Percentiles rank a stretch among this genome's conserved stretches.
phyloP scores from a whole-genome alignment of 2,113 vertebrate species.

The Cyprinodon brontotheroides region DNA sequence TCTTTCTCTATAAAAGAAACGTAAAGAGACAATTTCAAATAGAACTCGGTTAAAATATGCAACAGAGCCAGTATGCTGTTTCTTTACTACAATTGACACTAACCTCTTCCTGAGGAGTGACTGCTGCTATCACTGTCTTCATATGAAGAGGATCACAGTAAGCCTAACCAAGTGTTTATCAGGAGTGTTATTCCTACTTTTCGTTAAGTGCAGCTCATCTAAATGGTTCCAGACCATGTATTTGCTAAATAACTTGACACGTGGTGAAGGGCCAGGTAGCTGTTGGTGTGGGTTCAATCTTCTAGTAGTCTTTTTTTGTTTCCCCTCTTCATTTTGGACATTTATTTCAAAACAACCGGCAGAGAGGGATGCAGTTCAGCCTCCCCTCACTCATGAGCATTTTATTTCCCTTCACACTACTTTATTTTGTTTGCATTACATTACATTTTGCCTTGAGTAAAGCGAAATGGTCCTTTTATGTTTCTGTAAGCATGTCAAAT shows the following conservation, averaged over 20 bases:
- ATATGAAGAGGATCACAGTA: conserved; percentile 32
- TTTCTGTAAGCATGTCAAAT: conserved; percentile 31
- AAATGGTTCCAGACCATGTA: conserved; percentile 27
- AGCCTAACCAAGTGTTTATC: conserved; percentile 57
- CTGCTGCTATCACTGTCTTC: conserved; percentile 33
- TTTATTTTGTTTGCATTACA: background rate
- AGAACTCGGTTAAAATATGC: background rate
- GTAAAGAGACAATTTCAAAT: background rate
- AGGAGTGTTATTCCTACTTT: conserved; percentile 43
- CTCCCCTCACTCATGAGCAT: conserved; percentile 2
- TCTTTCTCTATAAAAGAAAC: background rate
- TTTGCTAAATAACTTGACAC: conserved; percentile 45
- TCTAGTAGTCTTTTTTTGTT: conserved; percentile 20
- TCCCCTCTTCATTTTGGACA: conserved; percentile 4
- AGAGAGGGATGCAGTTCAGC: conserved; percentile 25
- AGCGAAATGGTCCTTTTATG: conserved; percentile 4
- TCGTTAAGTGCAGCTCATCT: conserved; percentile 56
- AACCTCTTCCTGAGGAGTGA: background rate
- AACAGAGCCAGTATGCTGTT: conserved; percentile 13
- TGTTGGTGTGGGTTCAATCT: conserved; percentile 29
- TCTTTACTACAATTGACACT: conserved; percentile 37
- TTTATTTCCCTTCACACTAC: conserved; percentile 27
- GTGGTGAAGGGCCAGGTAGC: conserved; percentile 42
- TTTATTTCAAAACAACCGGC: conserved; percentile 26
- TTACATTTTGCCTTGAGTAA: conserved; percentile 63